Evolutionary conservation across 2,113 vertebrate genomes (phyloP).

Genomic region (Puffinus mauretanicus): DNA sequence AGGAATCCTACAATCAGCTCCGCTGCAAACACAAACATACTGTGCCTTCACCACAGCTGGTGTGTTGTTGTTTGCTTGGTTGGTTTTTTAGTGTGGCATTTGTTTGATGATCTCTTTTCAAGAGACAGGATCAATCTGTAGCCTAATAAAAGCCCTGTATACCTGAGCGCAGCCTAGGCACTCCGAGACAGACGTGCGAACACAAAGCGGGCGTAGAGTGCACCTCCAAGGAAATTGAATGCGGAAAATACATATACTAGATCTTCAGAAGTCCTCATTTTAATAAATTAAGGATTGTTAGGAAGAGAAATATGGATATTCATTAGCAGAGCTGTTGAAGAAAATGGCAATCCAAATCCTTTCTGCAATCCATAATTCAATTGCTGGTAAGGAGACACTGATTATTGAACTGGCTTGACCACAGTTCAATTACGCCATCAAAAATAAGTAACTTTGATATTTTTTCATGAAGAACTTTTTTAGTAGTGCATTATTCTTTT

Average conservation of each 20-base stretch:
- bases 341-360: neutral
- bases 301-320: accelerated
- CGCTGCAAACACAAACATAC: neutral
- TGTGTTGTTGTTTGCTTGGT: neutral
- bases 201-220: no score
- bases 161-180: accelerated
- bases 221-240: no score
- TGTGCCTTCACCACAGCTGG: neutral
- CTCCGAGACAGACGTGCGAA: accelerated
- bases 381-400: neutral
- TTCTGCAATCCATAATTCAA: neutral
- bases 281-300: neutral
- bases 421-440: accelerated
- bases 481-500: accelerated
- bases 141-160: no score
- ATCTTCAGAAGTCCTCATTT: neutral
- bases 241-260: neutral
- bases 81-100: accelerated
- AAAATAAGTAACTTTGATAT: neutral
- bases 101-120: neutral
- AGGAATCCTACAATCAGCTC: neutral
- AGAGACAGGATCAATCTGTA: neutral
- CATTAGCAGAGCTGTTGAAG: neutral
- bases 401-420: neutral
- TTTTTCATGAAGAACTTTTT: neutral